phyloP scores from a whole-genome alignment of 2,113 vertebrate species.

The Entelurus aequoreus region DNA sequence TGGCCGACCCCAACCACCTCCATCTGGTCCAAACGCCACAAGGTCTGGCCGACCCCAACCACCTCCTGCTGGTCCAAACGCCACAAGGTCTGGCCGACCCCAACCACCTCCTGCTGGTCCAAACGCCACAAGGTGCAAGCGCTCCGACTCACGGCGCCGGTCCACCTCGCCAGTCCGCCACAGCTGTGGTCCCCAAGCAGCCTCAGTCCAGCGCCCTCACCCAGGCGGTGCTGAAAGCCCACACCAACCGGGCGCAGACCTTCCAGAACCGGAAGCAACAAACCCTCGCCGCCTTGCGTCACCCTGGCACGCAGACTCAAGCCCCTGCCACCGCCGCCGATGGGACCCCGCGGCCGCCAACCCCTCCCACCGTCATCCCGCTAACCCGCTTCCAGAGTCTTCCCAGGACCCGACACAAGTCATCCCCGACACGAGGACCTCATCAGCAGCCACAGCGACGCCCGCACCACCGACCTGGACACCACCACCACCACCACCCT shows the following conservation, averaged over 20 bases:
- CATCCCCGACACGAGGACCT: conserved; percentile 40
- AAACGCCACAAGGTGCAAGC: conserved; percentile 19
- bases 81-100: conserved; percentile 7
- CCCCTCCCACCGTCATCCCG: conserved; percentile 59
- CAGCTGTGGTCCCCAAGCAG: conserved; percentile 17
- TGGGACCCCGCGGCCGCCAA: conserved; percentile 31
- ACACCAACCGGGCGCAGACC: conserved; percentile 43
- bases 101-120: conserved; percentile 50
- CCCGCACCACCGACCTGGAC: conserved; percentile 8
- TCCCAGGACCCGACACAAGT: conserved; percentile 44
- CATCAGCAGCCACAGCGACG: conserved; percentile 28
- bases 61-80: conserved; percentile 41
- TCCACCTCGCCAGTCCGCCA: conserved; percentile 30
- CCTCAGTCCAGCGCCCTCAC: conserved; percentile 45
- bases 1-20: conserved; percentile 67
- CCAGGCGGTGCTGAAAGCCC: conserved; percentile 52
- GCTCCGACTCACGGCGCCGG: conserved; percentile 24
- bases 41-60: conserved; percentile 60
- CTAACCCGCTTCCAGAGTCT: conserved; percentile 60
- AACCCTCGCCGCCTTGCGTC: conserved; percentile 54
- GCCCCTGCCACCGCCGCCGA: conserved; percentile 11
- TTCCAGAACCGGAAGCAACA: conserved; percentile 59
- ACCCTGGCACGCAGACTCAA: conserved; percentile 26
- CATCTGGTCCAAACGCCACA: conserved; percentile 22
- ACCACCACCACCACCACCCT: conserved; percentile 11